Evolutionary conservation across 2,888 invertebrate genomes (phyloP).

Genomic region (Leistus spinibarbis): DNA sequence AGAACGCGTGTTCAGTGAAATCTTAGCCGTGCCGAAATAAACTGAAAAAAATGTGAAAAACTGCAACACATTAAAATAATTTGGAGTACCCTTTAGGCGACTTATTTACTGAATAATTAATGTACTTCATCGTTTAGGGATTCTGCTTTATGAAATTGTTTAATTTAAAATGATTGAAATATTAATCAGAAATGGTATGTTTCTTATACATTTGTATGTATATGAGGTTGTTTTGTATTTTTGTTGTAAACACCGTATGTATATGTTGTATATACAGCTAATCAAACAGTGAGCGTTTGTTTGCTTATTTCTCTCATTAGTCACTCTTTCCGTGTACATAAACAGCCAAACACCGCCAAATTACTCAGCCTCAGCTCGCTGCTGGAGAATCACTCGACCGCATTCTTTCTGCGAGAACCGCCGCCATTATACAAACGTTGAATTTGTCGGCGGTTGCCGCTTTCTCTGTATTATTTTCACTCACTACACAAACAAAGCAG

Average conservation of each 20-base stretch:
- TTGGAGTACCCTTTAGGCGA: too few relatives aligned
- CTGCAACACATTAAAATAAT: too few relatives aligned
- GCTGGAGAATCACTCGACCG: background rate
- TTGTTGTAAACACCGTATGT: background rate
- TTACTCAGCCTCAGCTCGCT: background rate
- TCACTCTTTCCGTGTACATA: background rate
- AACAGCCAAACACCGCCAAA: background rate
- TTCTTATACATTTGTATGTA: background rate
- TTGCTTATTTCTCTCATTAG: background rate
- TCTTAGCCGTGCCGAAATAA: too few relatives aligned
- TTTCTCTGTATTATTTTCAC: slow-evolving; percentile 19
- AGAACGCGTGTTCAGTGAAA: too few relatives aligned
- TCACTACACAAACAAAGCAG: background rate
- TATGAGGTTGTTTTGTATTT: background rate
- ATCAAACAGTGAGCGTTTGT: background rate
- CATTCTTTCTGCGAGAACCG: background rate
- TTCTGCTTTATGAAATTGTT: background rate
- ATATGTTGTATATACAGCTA: background rate
- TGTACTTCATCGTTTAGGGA: background rate
- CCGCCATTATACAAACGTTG: background rate
- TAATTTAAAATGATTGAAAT: background rate
- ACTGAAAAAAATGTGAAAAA: too few relatives aligned
- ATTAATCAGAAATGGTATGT: background rate
- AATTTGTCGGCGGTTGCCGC: slow-evolving; percentile 19
- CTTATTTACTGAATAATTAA: too few relatives aligned